Conservation (phyloP, 2,113 vertebrate species). For the Cairina moschata region DNA sequence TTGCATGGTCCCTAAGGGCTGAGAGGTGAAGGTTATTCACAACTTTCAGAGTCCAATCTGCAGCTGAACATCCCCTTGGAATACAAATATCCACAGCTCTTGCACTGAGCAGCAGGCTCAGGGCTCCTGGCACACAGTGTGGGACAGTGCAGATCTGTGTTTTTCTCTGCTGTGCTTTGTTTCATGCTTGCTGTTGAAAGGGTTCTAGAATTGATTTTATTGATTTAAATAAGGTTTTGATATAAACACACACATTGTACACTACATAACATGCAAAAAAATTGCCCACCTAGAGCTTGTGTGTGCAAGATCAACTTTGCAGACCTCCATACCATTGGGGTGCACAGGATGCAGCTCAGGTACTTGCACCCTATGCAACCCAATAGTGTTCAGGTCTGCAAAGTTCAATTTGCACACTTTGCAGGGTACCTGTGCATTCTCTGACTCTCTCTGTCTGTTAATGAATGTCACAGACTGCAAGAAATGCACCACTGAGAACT, state of each 20-base stretch:
- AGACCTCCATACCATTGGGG: background rate
- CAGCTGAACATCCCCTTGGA: background rate
- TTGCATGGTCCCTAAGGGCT: background rate
- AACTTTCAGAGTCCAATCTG: background rate
- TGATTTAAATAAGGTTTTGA: background rate
- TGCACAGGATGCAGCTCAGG: background rate
- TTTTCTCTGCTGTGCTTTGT: background rate
- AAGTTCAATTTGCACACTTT: background rate
- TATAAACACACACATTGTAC: background rate
- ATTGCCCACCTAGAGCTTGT: background rate
- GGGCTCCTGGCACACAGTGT: fast-evolving
- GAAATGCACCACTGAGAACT: background rate
- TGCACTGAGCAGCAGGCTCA: background rate
- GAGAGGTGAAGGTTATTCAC: background rate
- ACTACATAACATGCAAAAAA: background rate
- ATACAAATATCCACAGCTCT: background rate
- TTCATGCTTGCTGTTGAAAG: background rate
- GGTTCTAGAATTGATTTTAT: background rate
- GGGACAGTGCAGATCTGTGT: background rate
- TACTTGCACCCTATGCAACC: background rate
- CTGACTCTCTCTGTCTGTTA: background rate
- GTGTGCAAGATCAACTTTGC: background rate
- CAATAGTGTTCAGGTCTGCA: background rate
- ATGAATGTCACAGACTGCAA: background rate
- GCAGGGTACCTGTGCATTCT: background rate